A percentile compares a stretch with the other conserved stretches of the same genome.
Evolutionary conservation across 2,888 invertebrate genomes (phyloP).

Genomic region (Seladonia tumulorum): DNA sequence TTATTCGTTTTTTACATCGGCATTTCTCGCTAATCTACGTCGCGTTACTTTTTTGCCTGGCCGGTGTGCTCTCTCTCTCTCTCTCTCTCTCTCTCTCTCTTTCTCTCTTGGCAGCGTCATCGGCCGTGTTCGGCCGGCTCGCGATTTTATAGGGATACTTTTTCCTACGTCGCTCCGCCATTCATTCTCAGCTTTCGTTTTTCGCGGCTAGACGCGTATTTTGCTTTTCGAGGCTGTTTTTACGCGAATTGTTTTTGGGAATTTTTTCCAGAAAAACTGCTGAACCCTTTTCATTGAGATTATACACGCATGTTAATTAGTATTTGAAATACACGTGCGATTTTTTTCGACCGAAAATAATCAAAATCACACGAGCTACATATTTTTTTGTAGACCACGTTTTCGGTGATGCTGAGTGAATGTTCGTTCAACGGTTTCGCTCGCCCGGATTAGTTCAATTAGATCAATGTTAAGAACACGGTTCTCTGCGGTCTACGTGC

Average conservation of each 20-base stretch:
- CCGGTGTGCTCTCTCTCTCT: not conserved
- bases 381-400: too few relatives aligned
- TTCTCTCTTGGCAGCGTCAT: not conserved
- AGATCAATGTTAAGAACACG: not conserved
- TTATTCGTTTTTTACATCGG: constrained; percentile 50
- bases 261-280: not conserved
- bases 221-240: not conserved
- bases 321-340: not conserved
- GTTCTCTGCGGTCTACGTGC: not conserved
- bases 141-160: constrained; percentile 28
- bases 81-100: not conserved
- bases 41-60: constrained; percentile 14
- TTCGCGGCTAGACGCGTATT: not conserved
- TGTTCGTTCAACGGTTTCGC: not conserved
- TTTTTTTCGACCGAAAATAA: too few relatives aligned
- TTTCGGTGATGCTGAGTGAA: too few relatives aligned
- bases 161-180: constrained; percentile 10
- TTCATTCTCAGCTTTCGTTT: not conserved
- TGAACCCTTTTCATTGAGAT: not conserved
- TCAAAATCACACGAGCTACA: too few relatives aligned
- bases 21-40: constrained; percentile 46
- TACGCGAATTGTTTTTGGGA: not conserved
- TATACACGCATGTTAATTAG: not conserved
- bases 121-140: not conserved
- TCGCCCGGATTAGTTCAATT: not conserved